phyloP scores from a whole-genome alignment of 2,113 vertebrate genomes.

The Vanacampus margaritifer region DNA sequence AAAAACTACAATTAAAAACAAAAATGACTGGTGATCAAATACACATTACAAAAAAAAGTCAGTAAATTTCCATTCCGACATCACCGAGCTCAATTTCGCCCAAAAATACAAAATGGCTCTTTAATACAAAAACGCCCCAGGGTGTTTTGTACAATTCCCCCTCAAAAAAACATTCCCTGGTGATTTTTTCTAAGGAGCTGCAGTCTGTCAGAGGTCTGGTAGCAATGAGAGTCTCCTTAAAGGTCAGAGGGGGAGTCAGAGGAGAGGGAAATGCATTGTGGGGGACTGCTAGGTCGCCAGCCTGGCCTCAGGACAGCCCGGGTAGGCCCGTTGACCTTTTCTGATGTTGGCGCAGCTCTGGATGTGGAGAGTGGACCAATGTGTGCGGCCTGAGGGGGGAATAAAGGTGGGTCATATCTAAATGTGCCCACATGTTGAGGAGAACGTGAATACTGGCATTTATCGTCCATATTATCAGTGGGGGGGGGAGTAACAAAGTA shows the following conservation, averaged over 20 bases:
- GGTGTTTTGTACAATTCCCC: not conserved
- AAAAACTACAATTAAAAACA: not conserved
- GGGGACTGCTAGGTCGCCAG: conserved; percentile 25
- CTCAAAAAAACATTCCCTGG: not conserved
- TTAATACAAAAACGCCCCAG: not conserved
- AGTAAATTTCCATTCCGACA: not conserved
- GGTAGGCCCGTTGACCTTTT: conserved; percentile 62
- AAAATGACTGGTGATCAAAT: not conserved
- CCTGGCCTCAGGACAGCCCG: conserved; percentile 51
- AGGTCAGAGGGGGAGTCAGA: conserved; percentile 48
- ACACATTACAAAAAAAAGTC: not conserved
- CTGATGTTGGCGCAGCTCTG: conserved; percentile 36
- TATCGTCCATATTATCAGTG: conserved; percentile 17
- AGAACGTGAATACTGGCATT: conserved; percentile 20
- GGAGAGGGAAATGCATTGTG: conserved; percentile 17
- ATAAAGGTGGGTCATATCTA: conserved; percentile 59
- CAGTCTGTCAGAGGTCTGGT: conserved; percentile 43
- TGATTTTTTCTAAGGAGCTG: conserved; percentile 34
- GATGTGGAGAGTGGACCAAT: conserved; percentile 23
- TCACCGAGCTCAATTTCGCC: not conserved
- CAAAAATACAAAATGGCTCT: not conserved
- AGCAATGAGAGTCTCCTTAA: conserved; percentile 37
- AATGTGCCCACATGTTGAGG: conserved; percentile 65
- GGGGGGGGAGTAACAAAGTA: not conserved
- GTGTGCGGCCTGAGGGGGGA: conserved; percentile 44